Evolutionary conservation across 2,113 vertebrate species (phyloP), one percentile per base, ranked within the genome.

Genomic region (Tapirus terrestris): DNA sequence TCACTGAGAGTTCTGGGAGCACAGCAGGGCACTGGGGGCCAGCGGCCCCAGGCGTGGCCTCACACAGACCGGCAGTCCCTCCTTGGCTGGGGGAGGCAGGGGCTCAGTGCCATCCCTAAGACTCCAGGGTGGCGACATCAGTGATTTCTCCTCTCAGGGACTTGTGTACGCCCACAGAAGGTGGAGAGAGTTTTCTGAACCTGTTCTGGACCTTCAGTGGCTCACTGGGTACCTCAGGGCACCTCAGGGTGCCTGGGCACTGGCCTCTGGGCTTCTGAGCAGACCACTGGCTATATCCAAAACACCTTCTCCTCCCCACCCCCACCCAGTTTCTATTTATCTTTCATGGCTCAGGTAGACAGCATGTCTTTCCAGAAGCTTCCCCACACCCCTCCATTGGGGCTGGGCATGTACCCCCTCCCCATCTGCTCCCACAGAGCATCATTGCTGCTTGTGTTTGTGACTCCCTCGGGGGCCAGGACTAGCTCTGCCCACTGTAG

Each of bases 391-490:
- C 56, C 31, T 76, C 31, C 31, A 25, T 0, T 0, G 2, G 27
- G 61, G 17, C 61, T 89, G 51, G 70, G 56, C 60, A 63, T 8
- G 39, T 13, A 67, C 61, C 65, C n/a, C 36, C 36, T 70, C 29
- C 31, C 75, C 91, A 85, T 65, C 82, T 87, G 77, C 56, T 94
- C 48, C 89, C 67, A 58, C 21, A 12, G 68, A 56, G 90, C 56
- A 45, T 21, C 51, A 14, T 2, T 0, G 0, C 83, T 58, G 21
- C 68, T 25, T 29, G 43, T 5, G 61, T 67, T 25, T 4, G 5
- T 7, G 88, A 61, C 31, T 60, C 53, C 75, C 58, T 0, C 0
- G 27, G 72, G 43, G 60, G 51, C 53, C 23, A 65, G 67, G 21
- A 31, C 36, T 20, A 53, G 75, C 65, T 81, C 79, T 88, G 75